Conservation (phyloP, 1,140 invertebrate genomes). For the Meteorus sp. region DNA sequence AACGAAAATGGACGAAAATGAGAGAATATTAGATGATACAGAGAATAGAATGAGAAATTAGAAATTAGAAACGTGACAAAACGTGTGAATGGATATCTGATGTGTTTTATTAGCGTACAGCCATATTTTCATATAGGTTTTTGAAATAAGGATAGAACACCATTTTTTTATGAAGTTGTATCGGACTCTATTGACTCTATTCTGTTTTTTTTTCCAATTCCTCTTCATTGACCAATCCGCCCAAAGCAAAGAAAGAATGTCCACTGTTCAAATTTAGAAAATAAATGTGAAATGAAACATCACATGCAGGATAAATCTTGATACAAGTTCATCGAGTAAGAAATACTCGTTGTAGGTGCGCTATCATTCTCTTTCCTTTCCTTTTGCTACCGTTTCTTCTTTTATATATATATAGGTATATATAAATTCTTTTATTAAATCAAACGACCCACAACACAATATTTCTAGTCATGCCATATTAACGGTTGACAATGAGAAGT, state of each 20-base stretch:
- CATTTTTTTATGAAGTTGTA: too few relatives aligned
- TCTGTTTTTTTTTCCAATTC: too few relatives aligned
- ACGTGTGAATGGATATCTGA: background rate
- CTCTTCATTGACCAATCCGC: conserved; percentile 44
- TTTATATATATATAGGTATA: conserved; percentile 22
- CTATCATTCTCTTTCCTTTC: too few relatives aligned
- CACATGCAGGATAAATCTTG: background rate
- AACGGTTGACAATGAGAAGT: conserved; percentile 2
- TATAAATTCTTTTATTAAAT: conserved; percentile 54
- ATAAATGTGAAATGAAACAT: background rate
- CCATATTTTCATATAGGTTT: conserved; percentile 21
- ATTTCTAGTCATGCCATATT: conserved; percentile 19
- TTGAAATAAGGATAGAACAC: background rate
- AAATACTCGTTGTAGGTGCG: too few relatives aligned
- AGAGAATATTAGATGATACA: background rate
- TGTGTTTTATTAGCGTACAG: conserved; percentile 13
- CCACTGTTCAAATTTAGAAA: background rate
- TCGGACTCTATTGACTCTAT: too few relatives aligned
- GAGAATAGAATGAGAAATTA: background rate
- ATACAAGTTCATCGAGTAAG: conserved; percentile 31
- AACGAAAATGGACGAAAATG: background rate
- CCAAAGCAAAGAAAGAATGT: conserved; percentile 31
- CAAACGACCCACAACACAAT: conserved; percentile 43
- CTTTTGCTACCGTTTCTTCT: too few relatives aligned
- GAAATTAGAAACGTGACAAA: background rate